Evolutionary conservation across 92 coral and sea anemone species (phyloP), one percentile per base, ranked within the genome.

Genomic region (Diadumene lineata): DNA sequence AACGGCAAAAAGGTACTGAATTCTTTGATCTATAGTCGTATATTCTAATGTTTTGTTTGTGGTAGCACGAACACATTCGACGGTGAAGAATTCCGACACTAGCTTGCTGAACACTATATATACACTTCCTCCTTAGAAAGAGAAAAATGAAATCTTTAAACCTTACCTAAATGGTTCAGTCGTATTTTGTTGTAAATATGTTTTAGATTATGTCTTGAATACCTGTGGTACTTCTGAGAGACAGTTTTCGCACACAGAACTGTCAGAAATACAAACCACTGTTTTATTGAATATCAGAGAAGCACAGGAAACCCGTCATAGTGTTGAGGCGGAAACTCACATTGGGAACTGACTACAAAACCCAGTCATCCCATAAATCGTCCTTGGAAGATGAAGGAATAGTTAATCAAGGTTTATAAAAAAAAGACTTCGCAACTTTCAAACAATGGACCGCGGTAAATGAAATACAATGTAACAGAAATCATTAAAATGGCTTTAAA

Each of bases 131-230:
- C 7, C 48, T 38, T 38, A 13, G 13, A 38, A 38, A 38, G 48
- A 13, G 13, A 38, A 53, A 9, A 16, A 3, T 3, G 18, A 53
- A 60, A 60, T 30, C 22, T 2, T 60, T 23, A n/a, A n/a, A n/a
- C 17, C 65, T 27, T 60, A 60, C 65, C 65, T 26, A 22, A 2
- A 7, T 23, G 13, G 16, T 21, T 23, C n/a, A n/a, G n/a, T n/a
- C 7, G 65, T 60, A 60, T 7, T 23, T 22, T 2, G 4, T 13
- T 53, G 58, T 53, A 60, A 26, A 6, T 26, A 27, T 3, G 60
- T 22, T 53, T 53, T n/a, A 30, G 31, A 3, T 60, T 23, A 60
- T 60, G 65, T 60, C 65, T 60, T 23, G 65, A 60, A 60, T 23
- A 32, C 23, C 17, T 23, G 22, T 22, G 18, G 58, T 53, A 53